Percentiles rank a stretch among this genome's conserved stretches.
Evolutionary conservation across 2,113 vertebrate species (phyloP).

Genomic region (Dasyurus viverrinus): DNA sequence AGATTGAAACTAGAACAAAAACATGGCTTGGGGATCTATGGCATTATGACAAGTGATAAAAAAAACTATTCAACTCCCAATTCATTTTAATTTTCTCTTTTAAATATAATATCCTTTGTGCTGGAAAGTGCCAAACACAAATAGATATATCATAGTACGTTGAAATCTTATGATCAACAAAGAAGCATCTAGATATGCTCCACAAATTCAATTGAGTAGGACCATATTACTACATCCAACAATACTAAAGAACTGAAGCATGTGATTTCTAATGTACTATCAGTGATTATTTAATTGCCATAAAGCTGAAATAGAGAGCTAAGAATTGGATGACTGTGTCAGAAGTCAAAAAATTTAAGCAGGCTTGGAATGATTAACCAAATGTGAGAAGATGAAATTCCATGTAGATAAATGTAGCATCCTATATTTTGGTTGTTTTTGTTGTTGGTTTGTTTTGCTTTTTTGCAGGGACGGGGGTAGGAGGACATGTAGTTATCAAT

Average conservation of each 20-base stretch:
- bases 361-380: background rate
- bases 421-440: background rate
- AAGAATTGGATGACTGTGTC: background rate
- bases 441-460: too few species aligned
- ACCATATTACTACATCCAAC: background rate
- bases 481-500: background rate
- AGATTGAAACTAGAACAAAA: background rate
- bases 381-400: background rate
- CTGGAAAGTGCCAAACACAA: background rate
- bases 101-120: background rate
- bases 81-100: background rate
- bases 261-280: background rate
- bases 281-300: background rate
- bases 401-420: background rate
- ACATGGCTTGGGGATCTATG: background rate
- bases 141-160: background rate
- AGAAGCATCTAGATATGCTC: background rate
- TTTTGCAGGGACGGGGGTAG: too few species aligned
- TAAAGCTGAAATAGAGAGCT: background rate
- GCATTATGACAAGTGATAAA: background rate
- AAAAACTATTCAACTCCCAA: background rate
- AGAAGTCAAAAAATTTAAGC: background rate
- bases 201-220: background rate
- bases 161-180: background rate
- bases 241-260: background rate